Conservation (phyloP, 2,113 vertebrate species). For the Acanthochromis polyacanthus region DNA sequence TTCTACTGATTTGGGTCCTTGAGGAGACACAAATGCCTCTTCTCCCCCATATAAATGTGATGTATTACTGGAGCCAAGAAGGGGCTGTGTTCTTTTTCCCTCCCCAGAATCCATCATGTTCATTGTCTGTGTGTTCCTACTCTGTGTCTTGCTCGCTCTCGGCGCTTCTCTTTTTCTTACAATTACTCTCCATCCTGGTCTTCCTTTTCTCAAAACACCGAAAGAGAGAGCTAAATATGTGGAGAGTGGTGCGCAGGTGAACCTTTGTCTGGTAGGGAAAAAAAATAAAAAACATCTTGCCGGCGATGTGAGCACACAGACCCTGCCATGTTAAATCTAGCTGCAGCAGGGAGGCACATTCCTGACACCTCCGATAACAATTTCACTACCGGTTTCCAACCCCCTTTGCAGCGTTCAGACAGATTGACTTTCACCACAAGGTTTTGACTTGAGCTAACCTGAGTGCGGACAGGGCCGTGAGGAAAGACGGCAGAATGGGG, state of each 20-base stretch:
- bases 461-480: constrained; percentile 57
- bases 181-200: constrained; percentile 30
- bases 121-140: constrained; percentile 21
- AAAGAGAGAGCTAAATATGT: constrained; percentile 27
- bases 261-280: background rate
- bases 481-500: constrained; percentile 49
- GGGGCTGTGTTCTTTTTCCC: constrained; percentile 43
- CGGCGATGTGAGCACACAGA: constrained; percentile 55
- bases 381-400: constrained; percentile 43
- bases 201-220: constrained; percentile 9
- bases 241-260: constrained; percentile 28
- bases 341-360: constrained; percentile 24
- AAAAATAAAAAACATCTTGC: constrained; percentile 1
- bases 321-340: constrained; percentile 62
- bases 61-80: constrained; percentile 53
- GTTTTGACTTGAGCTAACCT: constrained; percentile 72
- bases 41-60: constrained; percentile 61
- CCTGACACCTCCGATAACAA: constrained; percentile 63
- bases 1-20: constrained; percentile 51
- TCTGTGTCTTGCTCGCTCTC: constrained; percentile 32
- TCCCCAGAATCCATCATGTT: constrained; percentile 61
- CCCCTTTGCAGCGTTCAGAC: constrained; percentile 35
- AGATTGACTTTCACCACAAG: constrained; percentile 65
- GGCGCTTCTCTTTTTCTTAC: constrained; percentile 21
- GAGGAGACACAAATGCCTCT: constrained; percentile 61